Percentiles rank a stretch among this genome's conserved stretches.
Evolutionary conservation across 2,113 vertebrate species (phyloP).

Genomic region (Pelodiscus sinensis): DNA sequence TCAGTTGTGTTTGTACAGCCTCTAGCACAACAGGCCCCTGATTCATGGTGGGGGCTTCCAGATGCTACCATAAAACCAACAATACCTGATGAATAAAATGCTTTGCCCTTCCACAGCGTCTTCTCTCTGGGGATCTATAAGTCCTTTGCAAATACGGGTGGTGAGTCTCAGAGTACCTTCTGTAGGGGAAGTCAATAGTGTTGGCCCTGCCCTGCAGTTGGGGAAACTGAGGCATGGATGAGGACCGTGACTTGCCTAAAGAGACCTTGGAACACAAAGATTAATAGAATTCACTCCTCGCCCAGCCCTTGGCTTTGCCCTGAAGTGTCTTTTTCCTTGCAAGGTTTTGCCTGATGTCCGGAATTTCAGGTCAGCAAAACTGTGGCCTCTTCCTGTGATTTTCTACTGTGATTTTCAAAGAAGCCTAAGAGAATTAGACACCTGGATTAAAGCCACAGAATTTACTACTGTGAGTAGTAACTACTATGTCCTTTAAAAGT

Average conservation of each 20-base stretch:
- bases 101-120: not conserved
- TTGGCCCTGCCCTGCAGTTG: not conserved
- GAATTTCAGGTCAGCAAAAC: not conserved
- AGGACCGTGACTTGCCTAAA: not conserved
- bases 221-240: not conserved
- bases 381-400: not conserved
- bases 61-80: not conserved
- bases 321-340: not conserved
- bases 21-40: not conserved
- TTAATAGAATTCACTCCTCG: not conserved
- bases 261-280: fast-evolving
- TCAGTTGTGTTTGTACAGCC: not conserved
- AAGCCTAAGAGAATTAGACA: not conserved
- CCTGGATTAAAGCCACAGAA: fast-evolving
- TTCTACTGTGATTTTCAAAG: not conserved
- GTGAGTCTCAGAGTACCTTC: not conserved
- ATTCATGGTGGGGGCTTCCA: not conserved
- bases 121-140: not conserved
- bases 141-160: fast-evolving
- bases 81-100: not conserved
- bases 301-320: not conserved
- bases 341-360: not conserved
- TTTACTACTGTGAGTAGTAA: not conserved
- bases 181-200: not conserved
- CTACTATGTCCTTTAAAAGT: not conserved